A percentile compares a stretch with the other conserved stretches of the same genome.
Conservation (phyloP, 1,140 invertebrate species). For the Hermetia illucens region DNA sequence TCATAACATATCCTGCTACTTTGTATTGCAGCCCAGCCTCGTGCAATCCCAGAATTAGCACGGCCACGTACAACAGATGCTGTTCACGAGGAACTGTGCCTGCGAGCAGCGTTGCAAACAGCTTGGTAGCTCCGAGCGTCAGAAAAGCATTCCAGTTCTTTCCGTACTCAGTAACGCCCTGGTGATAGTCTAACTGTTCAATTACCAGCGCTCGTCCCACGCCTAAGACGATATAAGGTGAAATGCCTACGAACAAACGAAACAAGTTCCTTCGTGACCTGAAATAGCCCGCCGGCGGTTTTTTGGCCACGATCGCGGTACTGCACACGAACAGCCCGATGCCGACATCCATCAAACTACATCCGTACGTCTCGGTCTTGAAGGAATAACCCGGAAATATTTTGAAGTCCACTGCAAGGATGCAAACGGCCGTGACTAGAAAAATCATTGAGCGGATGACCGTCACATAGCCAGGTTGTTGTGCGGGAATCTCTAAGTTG, state of each 20-base stretch:
- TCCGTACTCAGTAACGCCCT: slow-evolving; percentile 84
- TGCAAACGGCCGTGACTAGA: slow-evolving; percentile 63
- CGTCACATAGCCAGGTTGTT: too few relatives aligned
- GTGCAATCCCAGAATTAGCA: slow-evolving; percentile 46
- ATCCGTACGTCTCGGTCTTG: slow-evolving; percentile 79
- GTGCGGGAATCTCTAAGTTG: too few relatives aligned
- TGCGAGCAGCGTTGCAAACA: slow-evolving; percentile 39
- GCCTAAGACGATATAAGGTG: slow-evolving; percentile 56
- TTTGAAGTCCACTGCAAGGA: slow-evolving; percentile 85
- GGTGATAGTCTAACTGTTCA: slow-evolving; percentile 61
- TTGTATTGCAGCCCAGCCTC: slow-evolving; percentile 49
- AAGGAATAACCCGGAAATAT: slow-evolving; percentile 71
- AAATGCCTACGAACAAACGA: slow-evolving; percentile 30
- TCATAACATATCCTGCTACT: slow-evolving; percentile 58
- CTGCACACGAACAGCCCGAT: slow-evolving; percentile 80
- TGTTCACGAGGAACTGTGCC: slow-evolving; percentile 7
- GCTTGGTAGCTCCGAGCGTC: slow-evolving; percentile 70
- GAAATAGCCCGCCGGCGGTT: slow-evolving; percentile 15
- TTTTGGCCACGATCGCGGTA: slow-evolving; percentile 58
- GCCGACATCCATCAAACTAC: slow-evolving; percentile 89
- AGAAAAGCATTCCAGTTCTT: slow-evolving; percentile 97
- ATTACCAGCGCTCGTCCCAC: slow-evolving; percentile 47
- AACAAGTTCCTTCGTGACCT: slow-evolving; percentile 15
- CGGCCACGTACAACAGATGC: slow-evolving; percentile 29
- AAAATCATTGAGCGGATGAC: slow-evolving; percentile 51